phyloP scores from a whole-genome alignment of 2,113 vertebrate species.

The Uropsilus gracilis region DNA sequence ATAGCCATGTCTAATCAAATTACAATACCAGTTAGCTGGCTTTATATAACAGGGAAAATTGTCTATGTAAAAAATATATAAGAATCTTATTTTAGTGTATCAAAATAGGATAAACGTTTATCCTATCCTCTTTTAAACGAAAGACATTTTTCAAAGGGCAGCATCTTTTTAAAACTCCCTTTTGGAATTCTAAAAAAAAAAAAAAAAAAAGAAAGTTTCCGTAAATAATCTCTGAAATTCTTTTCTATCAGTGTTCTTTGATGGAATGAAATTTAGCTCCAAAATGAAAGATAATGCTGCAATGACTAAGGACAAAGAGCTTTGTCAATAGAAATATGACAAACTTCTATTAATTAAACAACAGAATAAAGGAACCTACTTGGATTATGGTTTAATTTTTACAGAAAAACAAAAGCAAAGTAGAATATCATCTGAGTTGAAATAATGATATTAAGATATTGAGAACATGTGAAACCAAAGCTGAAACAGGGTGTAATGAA shows the following conservation, averaged over 20 bases:
- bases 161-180: slow-evolving; percentile 80
- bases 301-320: slow-evolving; percentile 79
- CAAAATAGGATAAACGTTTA: slow-evolving; percentile 74
- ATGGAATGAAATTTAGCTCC: slow-evolving; percentile 65
- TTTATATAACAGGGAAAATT: slow-evolving; percentile 48
- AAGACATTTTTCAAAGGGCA: slow-evolving; percentile 69
- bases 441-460: slow-evolving; percentile 51
- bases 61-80: slow-evolving; percentile 57
- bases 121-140: slow-evolving; percentile 67
- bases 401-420: slow-evolving; percentile 40
- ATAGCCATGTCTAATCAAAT: neutral
- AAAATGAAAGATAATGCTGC: slow-evolving; percentile 83
- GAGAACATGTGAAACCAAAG: neutral
- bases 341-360: slow-evolving; percentile 74
- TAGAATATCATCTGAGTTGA: slow-evolving; percentile 8
- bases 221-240: slow-evolving; percentile 57
- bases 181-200: slow-evolving; percentile 73
- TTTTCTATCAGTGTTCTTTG: slow-evolving; percentile 16
- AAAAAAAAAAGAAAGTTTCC: no score
- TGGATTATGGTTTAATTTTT: slow-evolving; percentile 79
- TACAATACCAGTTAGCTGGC: neutral
- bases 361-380: slow-evolving; percentile 69
- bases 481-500: no score
- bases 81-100: slow-evolving; percentile 51
- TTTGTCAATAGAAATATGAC: slow-evolving; percentile 82